Evolutionary conservation across 2,888 invertebrate genomes (phyloP), one percentile per base, ranked within the genome.

Genomic region (Liopterus haemorrhoidalis): DNA sequence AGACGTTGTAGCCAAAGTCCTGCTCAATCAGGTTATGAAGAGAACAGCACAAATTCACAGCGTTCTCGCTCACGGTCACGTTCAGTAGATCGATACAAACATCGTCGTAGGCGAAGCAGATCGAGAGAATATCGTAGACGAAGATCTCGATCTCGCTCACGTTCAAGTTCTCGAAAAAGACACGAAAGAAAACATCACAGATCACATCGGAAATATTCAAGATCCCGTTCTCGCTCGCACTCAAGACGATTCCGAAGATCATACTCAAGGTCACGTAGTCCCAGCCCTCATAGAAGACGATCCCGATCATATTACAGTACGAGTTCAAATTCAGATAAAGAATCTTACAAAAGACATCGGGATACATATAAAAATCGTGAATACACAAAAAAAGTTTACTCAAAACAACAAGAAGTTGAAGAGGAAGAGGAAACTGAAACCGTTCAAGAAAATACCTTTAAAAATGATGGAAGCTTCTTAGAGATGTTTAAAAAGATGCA

Each of bases 401-500:
- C 50, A 33, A 30, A 57, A 22, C 52, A 56, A 11, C 57, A 54
- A 31, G 61, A 58, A 18, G 63, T 61, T 24, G 61, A 60, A 6
- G 58, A 59, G 3, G 63, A 62, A 4, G 59, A 60, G 2, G 60
- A 60, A 15, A 57, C 59, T 8, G 59, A 61, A 5, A 76, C 75
- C 9, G 62, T 72, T 18, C 69, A 74, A 22, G 69, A 73, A 31
- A 81, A 86, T 59, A 79, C 80, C 1, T 87, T 87, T 59, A 87
- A 85, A 61, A 92, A 92, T 65, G 92, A 92, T 63, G 92, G 92
- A 2, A 87, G 88, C 51, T 92, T 92, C 62, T 71, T 92, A 59
- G 91, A 91, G 65, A 84, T 90, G 78, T 92, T 92, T 59, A 91
- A 91, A 67, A 88, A 85, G 64, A 83, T 91, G 85, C 85, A 87